A percentile compares a stretch with the other conserved stretches of the same genome.
Conservation (phyloP, 2,888 invertebrate genomes). For the Carabus problematicus region DNA sequence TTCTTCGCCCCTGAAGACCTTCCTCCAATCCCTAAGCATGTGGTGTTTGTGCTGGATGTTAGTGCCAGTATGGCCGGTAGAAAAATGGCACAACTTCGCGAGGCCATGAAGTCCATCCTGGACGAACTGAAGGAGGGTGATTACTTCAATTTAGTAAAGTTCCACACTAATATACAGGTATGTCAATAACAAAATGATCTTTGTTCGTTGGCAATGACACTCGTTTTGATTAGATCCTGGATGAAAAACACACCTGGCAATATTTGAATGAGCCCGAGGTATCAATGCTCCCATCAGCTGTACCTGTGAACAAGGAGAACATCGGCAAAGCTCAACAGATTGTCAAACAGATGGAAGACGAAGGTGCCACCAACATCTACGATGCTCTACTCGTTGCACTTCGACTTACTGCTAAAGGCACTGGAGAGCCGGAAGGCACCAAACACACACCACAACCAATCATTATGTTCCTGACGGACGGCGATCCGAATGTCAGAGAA, state of each 20-base stretch:
- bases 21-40: constrained; percentile 57
- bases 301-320: constrained; percentile 61
- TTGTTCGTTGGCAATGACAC: no score
- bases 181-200: no score
- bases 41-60: constrained; percentile 62
- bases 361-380: constrained; percentile 67
- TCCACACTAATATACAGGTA: constrained; percentile 49
- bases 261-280: no score
- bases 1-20: constrained; percentile 60
- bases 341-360: constrained; percentile 60
- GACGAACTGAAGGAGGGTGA: constrained; percentile 64
- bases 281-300: constrained; percentile 57
- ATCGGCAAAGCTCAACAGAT: constrained; percentile 63
- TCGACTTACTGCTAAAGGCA: constrained; percentile 54
- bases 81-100: constrained; percentile 59
- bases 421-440: constrained; percentile 49
- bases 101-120: constrained; percentile 69
- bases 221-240: no score
- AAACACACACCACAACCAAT: constrained; percentile 61
- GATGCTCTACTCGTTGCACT: constrained; percentile 61
- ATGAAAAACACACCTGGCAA: no score
- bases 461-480: constrained; percentile 50
- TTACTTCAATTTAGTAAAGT: constrained; percentile 69
- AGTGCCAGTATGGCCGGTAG: constrained; percentile 63
- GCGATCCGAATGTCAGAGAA: constrained; percentile 51